Conservation (phyloP, 2,113 vertebrate species). For the Limanda limanda region DNA sequence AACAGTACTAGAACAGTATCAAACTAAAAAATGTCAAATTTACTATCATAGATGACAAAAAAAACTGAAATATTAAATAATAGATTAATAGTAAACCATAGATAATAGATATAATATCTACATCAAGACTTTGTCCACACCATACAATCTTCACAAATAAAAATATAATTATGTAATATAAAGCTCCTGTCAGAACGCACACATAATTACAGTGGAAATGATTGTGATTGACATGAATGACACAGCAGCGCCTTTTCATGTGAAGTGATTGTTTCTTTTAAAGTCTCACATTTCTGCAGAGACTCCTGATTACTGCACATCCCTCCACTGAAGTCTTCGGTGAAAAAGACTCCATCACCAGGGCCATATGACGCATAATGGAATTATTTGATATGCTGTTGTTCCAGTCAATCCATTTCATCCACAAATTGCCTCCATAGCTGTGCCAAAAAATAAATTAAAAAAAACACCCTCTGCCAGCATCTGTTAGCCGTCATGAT, state of each 20-base stretch:
- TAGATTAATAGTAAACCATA: too few relatives aligned
- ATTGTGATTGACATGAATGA: background rate
- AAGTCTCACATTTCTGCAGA: slow-evolving; percentile 3
- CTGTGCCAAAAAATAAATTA: background rate
- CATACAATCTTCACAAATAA: background rate
- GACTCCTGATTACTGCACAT: slow-evolving; percentile 26
- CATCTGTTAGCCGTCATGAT: slow-evolving; percentile 48
- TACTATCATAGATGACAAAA: background rate
- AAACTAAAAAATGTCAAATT: too few relatives aligned
- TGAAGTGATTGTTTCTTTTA: slow-evolving; percentile 28
- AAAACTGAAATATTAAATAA: background rate
- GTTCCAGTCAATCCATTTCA: slow-evolving; percentile 46
- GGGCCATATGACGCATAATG: slow-evolving; percentile 34
- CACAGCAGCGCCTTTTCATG: slow-evolving; percentile 1
- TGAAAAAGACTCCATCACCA: slow-evolving; percentile 35
- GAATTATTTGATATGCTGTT: slow-evolving; percentile 45
- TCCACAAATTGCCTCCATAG: slow-evolving; percentile 37
- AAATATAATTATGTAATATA: too few relatives aligned
- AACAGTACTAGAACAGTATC: too few relatives aligned
- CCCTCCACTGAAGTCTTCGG: slow-evolving; percentile 6
- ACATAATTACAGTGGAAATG: background rate
- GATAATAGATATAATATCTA: too few relatives aligned
- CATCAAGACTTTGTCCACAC: background rate
- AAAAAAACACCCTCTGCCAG: background rate
- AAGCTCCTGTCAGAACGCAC: background rate